Base-by-base conservation (phyloP, 1,140 invertebrate genomes). In the Leptopilina clavipes region DNA sequence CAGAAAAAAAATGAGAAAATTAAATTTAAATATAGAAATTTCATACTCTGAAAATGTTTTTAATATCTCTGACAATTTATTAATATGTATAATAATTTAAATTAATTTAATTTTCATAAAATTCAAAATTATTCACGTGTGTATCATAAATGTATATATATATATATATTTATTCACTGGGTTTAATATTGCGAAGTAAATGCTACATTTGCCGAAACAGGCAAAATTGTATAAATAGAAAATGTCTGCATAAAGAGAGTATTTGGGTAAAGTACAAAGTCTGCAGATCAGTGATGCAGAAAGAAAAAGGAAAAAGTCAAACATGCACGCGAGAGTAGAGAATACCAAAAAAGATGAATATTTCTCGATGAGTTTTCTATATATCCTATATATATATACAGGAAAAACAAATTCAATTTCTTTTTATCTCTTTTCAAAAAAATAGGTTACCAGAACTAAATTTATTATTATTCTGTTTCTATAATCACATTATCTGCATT, bases 271-370 rank as follows among this genome's bases (percentile, higher is more conserved):
- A 65, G 22, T 65, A 25, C 12, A 37, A 65, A 65, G 59, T 31
- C 22, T 31, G 59, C 59, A 31, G 59, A n/a, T 65, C 59, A 65
- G 25, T 65, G 59, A 65, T 65, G 59, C 25, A n/a, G 25, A 65
- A 65, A 65, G 59, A 37, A 65, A 65, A 31, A 65, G 59, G 25
- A 65, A 65, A 65, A 65, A 65, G 59, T 65, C 11, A 31, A 31
- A 31, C 22, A 65, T 65, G 59, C 59, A 65, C 14, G 59, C 10
- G 14, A 65, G 25, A 12, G 25, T 65, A 37, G 5, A 40, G 37
- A 40, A 40, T 40, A 40, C 37, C 22, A 11, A 65, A 65, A 65
- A 65, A 65, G 59, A 65, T 65, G 59, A 31, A 31, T 65, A 65
- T 65, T 31, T 22, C 59, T 65, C 59, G 59, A 65, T 65, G 22